Evolutionary conservation across 2,797 vertebrate species (phyloP).

Genomic region (Melanotaenia trifasciata): DNA sequence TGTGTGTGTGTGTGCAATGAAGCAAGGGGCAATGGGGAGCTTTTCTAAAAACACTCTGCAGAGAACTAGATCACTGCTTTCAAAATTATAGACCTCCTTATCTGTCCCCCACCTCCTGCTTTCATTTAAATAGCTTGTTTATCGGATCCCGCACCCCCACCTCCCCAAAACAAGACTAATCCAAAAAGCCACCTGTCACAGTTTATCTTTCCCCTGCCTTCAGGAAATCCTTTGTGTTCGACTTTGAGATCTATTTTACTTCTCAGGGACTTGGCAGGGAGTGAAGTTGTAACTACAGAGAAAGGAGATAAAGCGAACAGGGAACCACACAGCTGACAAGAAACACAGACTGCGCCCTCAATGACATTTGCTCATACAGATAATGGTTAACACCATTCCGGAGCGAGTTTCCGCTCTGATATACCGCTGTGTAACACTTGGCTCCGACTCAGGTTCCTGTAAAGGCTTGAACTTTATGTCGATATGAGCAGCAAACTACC

Average conservation of each 20-base stretch:
- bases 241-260: constrained; percentile 79
- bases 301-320: constrained; percentile 67
- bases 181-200: constrained; percentile 76
- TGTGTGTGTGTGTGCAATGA: constrained; percentile 33
- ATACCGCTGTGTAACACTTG: constrained; percentile 46
- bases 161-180: constrained; percentile 76
- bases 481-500: constrained; percentile 27
- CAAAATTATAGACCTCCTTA: constrained; percentile 75
- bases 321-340: constrained; percentile 63
- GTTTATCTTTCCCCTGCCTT: constrained; percentile 71
- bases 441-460: constrained; percentile 24
- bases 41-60: constrained; percentile 75
- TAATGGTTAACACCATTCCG: constrained; percentile 60
- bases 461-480: constrained; percentile 47
- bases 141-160: constrained; percentile 60
- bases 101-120: constrained; percentile 60
- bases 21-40: constrained; percentile 62
- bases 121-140: constrained; percentile 82
- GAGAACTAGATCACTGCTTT: constrained; percentile 72
- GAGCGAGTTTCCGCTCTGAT: constrained; percentile 55
- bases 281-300: constrained; percentile 70
- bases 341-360: constrained; percentile 58
- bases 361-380: constrained; percentile 71
- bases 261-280: constrained; percentile 62
- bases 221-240: constrained; percentile 74